Evolutionary conservation across 2,797 vertebrate species (phyloP), one percentile per base, ranked within the genome.

Genomic region (Aldrovandia affinis): DNA sequence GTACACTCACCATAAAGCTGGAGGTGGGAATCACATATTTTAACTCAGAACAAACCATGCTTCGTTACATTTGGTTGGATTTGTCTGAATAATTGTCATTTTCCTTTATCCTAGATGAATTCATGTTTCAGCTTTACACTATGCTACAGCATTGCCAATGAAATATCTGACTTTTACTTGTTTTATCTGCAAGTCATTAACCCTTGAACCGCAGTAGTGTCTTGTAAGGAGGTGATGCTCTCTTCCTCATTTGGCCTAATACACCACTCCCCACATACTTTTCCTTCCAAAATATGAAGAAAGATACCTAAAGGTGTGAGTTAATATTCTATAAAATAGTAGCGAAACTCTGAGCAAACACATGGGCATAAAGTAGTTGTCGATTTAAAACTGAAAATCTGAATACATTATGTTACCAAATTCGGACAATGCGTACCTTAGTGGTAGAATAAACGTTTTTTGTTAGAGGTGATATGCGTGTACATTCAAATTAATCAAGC

Each of bases 401-500:
- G 18, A 22, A 39, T 18, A 73, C 30, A 15, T 3, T 73, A 33
- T 68, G 68, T 20, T 42, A 15, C 68, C 18, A 42, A 20, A 39
- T 22, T 42, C 33, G 36, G 33, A 73, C 18, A 39, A 15, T 73
- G 36, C 18, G 15, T 14, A 42, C 36, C 25, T 59, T 42, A 54
- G 44, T 65, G 30, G 8, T 63, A n/a, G 44, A 80, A 52, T 52
- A 47, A 18, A 25, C 10, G 25, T 44, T 15, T n/a, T 78, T 63
- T 83, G 55, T 30, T 68, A 61, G 28, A 77, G 33, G 73, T 52
- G 57, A 83, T 50, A 47, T 78, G 25, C 30, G 28, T 22, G 22
- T 79, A 50, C 42, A 44, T 44, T 47, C 1, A 44, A 47, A 44
- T 77, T 44, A 77, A 77, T 47, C 39, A 77, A 25, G 42, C 22